phyloP scores from a whole-genome alignment of 1,140 invertebrate species.

The Idris sp. region DNA sequence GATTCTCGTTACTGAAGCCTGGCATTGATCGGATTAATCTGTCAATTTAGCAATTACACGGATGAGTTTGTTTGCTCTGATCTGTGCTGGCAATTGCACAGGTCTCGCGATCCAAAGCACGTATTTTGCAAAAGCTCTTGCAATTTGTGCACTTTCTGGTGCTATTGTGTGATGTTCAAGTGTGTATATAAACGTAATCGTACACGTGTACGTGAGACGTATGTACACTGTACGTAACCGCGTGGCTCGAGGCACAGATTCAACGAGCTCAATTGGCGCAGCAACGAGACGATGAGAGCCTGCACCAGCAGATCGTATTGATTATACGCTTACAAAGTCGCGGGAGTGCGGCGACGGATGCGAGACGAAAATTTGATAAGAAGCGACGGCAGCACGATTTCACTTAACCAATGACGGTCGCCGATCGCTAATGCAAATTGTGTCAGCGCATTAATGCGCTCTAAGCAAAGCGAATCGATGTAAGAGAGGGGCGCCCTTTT shows the following conservation, averaged over 20 bases:
- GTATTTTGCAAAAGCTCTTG: too few relatives aligned
- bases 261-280: slow-evolving; percentile 78
- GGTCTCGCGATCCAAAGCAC: too few relatives aligned
- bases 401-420: too few relatives aligned
- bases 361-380: slow-evolving; percentile 57
- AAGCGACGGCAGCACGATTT: too few relatives aligned
- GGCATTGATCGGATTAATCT: slow-evolving; percentile 78
- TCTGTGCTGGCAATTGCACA: too few relatives aligned
- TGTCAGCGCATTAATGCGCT: too few relatives aligned
- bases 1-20: slow-evolving; percentile 30
- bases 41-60: slow-evolving; percentile 78
- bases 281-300: slow-evolving; percentile 64
- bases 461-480: too few relatives aligned
- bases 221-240: too few relatives aligned
- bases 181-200: too few relatives aligned
- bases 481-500: too few relatives aligned
- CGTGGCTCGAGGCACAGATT: slow-evolving; percentile 77
- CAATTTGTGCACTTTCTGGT: slow-evolving; percentile 46
- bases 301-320: slow-evolving; percentile 71
- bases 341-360: slow-evolving; percentile 31
- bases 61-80: slow-evolving; percentile 75
- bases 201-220: slow-evolving; percentile 54
- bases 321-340: slow-evolving; percentile 70
- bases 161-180: too few relatives aligned
- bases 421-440: too few relatives aligned